These are phyloP conservation scores for Gymnobelideus leadbeateri DNA, from an alignment of 2,113 vertebrate species.

Conservation along the genomic window DNA sequence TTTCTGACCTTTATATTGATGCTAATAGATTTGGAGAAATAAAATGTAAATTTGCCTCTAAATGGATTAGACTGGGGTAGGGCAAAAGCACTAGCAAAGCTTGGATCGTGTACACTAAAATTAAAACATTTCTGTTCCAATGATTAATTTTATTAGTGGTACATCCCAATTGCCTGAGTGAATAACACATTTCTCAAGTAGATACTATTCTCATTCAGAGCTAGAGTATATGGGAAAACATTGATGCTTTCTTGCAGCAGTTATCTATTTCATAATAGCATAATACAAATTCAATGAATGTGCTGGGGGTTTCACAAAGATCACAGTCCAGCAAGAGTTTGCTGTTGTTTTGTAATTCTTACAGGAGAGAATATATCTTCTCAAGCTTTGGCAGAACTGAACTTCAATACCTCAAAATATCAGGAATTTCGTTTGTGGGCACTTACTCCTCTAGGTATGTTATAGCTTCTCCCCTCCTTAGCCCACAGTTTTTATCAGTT, in stretches of 20 bases:
- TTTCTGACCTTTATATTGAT: conserved; percentile 83
- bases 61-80: conserved; percentile 82
- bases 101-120: conserved; percentile 81
- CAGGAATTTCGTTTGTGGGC: neutral
- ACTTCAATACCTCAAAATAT: neutral
- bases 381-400: neutral
- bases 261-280: conserved; percentile 14
- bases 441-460: neutral
- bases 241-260: neutral
- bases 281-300: neutral
- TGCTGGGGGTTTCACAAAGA: conserved; percentile 24
- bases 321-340: conserved; percentile 9
- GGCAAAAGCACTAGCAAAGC: conserved; percentile 57
- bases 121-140: conserved; percentile 84
- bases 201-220: conserved; percentile 1
- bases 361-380: neutral
- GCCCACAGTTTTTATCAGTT: neutral
- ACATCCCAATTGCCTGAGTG: conserved; percentile 77
- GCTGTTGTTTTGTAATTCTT: neutral
- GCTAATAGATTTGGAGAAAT: conserved; percentile 84
- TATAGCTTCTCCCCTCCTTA: neutral
- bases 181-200: conserved; percentile 69
- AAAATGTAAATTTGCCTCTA: conserved; percentile 85
- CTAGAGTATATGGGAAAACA: neutral
- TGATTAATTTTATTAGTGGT: conserved; percentile 84